phyloP scores from a whole-genome alignment of 2,888 invertebrate species.

The Eueremaeus valkanovi region DNA sequence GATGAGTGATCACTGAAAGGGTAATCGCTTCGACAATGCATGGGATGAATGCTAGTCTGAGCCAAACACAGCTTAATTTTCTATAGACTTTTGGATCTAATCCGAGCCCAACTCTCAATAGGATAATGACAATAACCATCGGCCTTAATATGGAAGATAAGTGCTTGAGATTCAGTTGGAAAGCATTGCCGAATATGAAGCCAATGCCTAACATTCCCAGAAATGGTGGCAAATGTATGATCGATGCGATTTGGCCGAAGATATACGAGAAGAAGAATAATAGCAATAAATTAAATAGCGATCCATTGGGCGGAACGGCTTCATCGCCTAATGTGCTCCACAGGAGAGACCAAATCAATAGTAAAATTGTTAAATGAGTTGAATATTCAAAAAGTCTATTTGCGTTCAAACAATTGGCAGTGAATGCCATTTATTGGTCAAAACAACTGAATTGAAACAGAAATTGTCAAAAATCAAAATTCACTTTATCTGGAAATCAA shows the following conservation, averaged over 20 bases:
- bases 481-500: neutral
- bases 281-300: slow-evolving; percentile 41
- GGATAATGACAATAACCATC: slow-evolving; percentile 83
- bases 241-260: slow-evolving; percentile 35
- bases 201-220: slow-evolving; percentile 46
- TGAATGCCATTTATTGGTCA: neutral
- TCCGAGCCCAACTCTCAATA: slow-evolving; percentile 87
- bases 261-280: slow-evolving; percentile 40
- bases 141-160: slow-evolving; percentile 53
- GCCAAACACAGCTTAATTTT: slow-evolving; percentile 64
- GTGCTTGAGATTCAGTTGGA: slow-evolving; percentile 32
- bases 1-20: slow-evolving; percentile 66
- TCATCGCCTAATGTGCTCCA: neutral
- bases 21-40: slow-evolving; percentile 74
- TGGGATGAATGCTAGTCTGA: slow-evolving; percentile 79
- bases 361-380: neutral
- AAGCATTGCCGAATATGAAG: slow-evolving; percentile 42
- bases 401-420: neutral
- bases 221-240: slow-evolving; percentile 42
- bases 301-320: slow-evolving; percentile 39
- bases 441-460: too few species aligned
- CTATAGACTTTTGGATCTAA: slow-evolving; percentile 81
- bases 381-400: neutral
- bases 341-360: neutral
- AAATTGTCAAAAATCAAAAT: too few species aligned